Conservation (phyloP, 2,113 vertebrate genomes). For the Amblyornis subalaris region DNA sequence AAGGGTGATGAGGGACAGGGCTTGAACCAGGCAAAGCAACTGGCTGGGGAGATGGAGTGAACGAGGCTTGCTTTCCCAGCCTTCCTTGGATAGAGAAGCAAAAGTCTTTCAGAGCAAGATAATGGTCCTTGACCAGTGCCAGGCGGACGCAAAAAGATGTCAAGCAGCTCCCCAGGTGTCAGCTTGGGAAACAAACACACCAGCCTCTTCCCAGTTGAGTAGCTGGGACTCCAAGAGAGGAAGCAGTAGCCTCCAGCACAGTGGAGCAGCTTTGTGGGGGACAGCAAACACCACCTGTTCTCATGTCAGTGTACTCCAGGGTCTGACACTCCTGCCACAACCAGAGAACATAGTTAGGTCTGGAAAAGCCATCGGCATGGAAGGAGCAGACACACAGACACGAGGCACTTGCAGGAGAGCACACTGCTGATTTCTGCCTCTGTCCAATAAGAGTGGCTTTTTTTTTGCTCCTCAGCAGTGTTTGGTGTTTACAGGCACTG, state of each 20-base stretch:
- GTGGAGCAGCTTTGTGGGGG: not conserved
- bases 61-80: not conserved
- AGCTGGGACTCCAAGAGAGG: not conserved
- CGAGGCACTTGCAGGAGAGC: fast-evolving
- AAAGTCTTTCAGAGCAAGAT: not conserved
- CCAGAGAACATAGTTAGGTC: not conserved
- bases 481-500: not conserved
- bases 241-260: not conserved
- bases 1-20: not conserved
- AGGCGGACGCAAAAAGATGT: not conserved
- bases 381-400: not conserved
- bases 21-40: not conserved
- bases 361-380: not conserved
- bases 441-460: not conserved
- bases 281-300: not conserved
- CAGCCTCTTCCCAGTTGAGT: not conserved
- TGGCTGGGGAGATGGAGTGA: fast-evolving
- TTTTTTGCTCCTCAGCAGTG: not conserved
- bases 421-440: fast-evolving
- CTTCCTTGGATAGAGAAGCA: not conserved
- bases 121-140: not conserved
- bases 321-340: fast-evolving
- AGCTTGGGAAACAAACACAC: not conserved
- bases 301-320: too few species aligned
- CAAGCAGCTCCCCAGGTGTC: not conserved